Percentiles rank a stretch among this genome's conserved stretches.
These are phyloP conservation scores for Drosophila paramelanica DNA, from an alignment of 2,888 invertebrate genomes.

Conservation along the genomic window DNA sequence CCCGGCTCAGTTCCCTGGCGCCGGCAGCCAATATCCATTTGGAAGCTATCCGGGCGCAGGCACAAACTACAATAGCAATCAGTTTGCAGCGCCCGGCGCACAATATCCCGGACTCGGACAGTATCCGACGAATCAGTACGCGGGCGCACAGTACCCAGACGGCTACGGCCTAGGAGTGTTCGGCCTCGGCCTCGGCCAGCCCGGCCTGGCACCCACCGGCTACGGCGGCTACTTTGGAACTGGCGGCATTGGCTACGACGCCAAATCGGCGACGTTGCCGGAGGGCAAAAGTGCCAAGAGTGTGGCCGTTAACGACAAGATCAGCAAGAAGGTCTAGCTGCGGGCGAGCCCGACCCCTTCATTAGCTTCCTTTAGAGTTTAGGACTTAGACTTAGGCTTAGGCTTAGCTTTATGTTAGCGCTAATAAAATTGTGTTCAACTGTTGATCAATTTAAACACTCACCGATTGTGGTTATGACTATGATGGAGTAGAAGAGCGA, in stretches of 20 bases:
- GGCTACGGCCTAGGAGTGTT: conserved; percentile 70
- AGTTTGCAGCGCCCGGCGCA: conserved; percentile 40
- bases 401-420: conserved; percentile 19
- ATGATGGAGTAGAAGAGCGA: conserved; percentile 97
- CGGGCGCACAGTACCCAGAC: conserved; percentile 71
- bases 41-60: conserved; percentile 43
- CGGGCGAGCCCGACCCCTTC: background rate
- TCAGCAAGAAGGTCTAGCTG: conserved; percentile 64
- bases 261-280: conserved; percentile 49
- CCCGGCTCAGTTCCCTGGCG: conserved; percentile 37
- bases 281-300: conserved; percentile 75
- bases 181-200: conserved; percentile 52
- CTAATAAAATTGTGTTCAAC: conserved; percentile 28
- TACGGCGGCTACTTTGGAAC: conserved; percentile 43
- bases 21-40: conserved; percentile 37
- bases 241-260: conserved; percentile 65
- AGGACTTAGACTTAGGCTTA: conserved; percentile 47
- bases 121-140: conserved; percentile 49
- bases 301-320: conserved; percentile 70
- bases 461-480: conserved; percentile 97
- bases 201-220: conserved; percentile 39
- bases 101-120: conserved; percentile 65
- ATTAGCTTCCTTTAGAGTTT: conserved; percentile 33
- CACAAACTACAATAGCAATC: conserved; percentile 42
- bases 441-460: conserved; percentile 81